Percentiles rank a stretch among this genome's conserved stretches.
Evolutionary conservation across 2,888 invertebrate species (phyloP).

Genomic region (Drosophila testacea): DNA sequence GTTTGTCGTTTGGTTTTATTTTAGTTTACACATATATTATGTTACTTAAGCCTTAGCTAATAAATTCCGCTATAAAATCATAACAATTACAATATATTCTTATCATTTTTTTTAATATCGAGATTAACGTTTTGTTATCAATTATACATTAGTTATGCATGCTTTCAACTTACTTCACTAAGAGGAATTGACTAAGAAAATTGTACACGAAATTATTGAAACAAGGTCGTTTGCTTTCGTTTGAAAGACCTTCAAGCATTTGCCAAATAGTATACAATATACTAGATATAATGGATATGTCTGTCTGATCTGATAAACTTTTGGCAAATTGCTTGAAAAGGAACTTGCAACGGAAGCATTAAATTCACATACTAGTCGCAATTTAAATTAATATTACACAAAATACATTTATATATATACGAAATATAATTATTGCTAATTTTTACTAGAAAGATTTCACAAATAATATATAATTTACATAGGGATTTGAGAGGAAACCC

Average conservation of each 20-base stretch:
- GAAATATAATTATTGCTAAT: conserved; percentile 38
- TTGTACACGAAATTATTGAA: conserved; percentile 56
- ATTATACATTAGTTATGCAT: conserved; percentile 35
- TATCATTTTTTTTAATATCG: conserved; percentile 52
- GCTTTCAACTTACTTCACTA: conserved; percentile 45
- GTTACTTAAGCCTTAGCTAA: conserved; percentile 55
- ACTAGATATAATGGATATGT: conserved; percentile 49
- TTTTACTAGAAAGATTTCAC: conserved; percentile 16
- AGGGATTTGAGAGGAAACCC: conserved; percentile 48
- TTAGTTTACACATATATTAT: conserved; percentile 25
- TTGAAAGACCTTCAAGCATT: conserved; percentile 17
- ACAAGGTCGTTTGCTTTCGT: conserved; percentile 38
- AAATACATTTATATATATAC: conserved; percentile 22
- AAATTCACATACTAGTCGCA: conserved; percentile 56
- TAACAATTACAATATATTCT: conserved; percentile 39
- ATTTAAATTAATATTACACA: conserved; percentile 59
- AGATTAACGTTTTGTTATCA: conserved; percentile 58
- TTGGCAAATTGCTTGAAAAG: conserved; percentile 14
- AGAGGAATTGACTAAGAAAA: conserved; percentile 55
- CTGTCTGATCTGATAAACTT: conserved; percentile 13
- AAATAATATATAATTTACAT: conserved; percentile 59
- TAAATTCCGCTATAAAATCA: conserved; percentile 73
- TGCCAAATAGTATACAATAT: conserved; percentile 16
- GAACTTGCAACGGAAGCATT: conserved; percentile 21
- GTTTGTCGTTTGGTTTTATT: conserved; percentile 51